Evolutionary conservation across 2,797 vertebrate genomes (phyloP).

Genomic region (Hoplostethus mediterraneus): DNA sequence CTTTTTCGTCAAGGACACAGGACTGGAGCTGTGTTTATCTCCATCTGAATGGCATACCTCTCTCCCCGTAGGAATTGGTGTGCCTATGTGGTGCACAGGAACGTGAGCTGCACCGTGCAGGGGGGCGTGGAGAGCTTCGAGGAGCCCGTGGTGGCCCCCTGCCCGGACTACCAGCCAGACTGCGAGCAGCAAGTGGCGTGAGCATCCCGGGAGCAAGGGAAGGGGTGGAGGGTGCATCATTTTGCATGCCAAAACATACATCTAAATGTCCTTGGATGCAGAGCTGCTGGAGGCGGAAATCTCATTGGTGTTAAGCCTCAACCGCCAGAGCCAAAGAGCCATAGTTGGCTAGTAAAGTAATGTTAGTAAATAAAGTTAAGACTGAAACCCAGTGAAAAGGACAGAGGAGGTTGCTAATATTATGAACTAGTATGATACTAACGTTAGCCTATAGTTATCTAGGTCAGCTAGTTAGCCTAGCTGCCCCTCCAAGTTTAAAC

Average conservation of each 20-base stretch:
- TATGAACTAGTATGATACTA: too few relatives aligned
- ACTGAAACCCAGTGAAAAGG: conserved; percentile 16
- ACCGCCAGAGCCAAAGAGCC: conserved; percentile 3
- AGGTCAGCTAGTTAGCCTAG: background rate
- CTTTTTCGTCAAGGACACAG: too few relatives aligned
- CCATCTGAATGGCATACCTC: background rate
- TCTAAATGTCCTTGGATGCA: background rate
- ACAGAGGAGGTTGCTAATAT: too few relatives aligned
- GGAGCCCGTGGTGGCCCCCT: conserved; percentile 89
- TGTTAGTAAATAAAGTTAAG: background rate
- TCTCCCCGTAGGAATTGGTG: conserved; percentile 93
- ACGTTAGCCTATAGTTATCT: too few relatives aligned
- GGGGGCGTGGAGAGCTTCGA: conserved; percentile 91
- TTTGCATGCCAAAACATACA: conserved; percentile 9
- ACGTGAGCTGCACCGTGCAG: conserved; percentile 95
- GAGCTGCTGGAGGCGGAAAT: conserved; percentile 27
- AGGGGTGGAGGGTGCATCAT: conserved; percentile 53
- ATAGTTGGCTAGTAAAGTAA: background rate
- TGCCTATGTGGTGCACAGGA: conserved; percentile 94
- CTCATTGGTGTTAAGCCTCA: background rate
- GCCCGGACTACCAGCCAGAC: conserved; percentile 86
- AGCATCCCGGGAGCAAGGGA: conserved; percentile 76
- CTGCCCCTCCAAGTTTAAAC: too few relatives aligned
- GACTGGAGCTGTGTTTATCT: background rate
- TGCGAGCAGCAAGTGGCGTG: conserved; percentile 92